Conservation (phyloP, 2,797 vertebrate species). For the Mergus octosetaceus region DNA sequence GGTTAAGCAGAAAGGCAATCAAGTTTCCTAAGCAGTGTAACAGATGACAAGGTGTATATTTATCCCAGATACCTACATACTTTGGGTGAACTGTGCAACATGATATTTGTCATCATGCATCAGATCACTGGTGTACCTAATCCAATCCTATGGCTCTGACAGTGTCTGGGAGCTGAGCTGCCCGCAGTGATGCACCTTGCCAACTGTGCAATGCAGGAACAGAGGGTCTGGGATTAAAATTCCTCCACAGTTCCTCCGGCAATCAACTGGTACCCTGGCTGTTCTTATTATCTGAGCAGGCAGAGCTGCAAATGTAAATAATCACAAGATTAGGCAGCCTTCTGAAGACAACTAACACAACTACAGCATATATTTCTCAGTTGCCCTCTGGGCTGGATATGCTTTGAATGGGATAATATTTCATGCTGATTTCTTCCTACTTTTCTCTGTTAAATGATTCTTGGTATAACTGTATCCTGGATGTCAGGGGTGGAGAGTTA, state of each 20-base stretch:
- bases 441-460: background rate
- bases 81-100: constrained; percentile 49
- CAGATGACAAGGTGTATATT: constrained; percentile 67
- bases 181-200: background rate
- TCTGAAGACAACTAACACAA: background rate
- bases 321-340: constrained; percentile 21
- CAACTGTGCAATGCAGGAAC: background rate
- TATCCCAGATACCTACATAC: constrained; percentile 57
- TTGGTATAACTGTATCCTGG: background rate
- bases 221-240: constrained; percentile 23
- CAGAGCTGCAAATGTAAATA: constrained; percentile 36
- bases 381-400: background rate
- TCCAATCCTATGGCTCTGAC: background rate
- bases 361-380: background rate
- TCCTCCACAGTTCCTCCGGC: constrained; percentile 17
- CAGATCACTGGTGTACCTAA: background rate
- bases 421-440: background rate
- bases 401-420: background rate
- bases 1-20: constrained; percentile 47
- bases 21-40: constrained; percentile 49
- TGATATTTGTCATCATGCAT: constrained; percentile 26
- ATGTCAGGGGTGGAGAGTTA: background rate
- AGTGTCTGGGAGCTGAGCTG: background rate
- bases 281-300: constrained; percentile 3
- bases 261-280: constrained; percentile 8